Percentiles rank a stretch among this genome's conserved stretches.
phyloP scores from a whole-genome alignment of 1,140 invertebrate genomes.

The Linepithema humile region DNA sequence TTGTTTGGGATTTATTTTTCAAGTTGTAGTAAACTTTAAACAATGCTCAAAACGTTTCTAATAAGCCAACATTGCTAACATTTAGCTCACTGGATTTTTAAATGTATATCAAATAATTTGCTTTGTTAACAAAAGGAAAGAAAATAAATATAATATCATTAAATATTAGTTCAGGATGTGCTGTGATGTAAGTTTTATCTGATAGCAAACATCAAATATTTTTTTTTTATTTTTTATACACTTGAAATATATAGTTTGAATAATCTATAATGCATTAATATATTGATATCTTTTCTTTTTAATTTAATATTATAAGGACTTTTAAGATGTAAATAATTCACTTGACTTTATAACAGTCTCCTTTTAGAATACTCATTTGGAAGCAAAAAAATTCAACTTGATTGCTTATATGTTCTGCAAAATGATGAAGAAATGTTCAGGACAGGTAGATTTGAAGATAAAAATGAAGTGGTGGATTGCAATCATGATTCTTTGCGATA shows the following conservation, averaged over 20 bases:
- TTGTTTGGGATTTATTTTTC: not conserved
- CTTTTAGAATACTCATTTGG: conserved; percentile 77
- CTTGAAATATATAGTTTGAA: not conserved
- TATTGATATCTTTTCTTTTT: not conserved
- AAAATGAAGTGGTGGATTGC: conserved; percentile 88
- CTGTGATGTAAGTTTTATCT: no score
- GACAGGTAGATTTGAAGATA: conserved; percentile 92
- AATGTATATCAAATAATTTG: no score
- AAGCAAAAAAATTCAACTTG: conserved; percentile 85
- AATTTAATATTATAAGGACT: not conserved
- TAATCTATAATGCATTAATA: not conserved
- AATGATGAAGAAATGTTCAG: conserved; percentile 94
- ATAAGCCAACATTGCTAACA: no score
- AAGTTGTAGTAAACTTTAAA: not conserved
- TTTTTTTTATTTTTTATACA: not conserved
- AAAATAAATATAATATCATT: no score
- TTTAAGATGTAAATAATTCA: conserved; percentile 23
- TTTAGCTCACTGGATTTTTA: no score
- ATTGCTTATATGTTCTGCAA: conserved; percentile 93
- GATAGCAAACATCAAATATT: no score
- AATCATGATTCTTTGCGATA: conserved; percentile 80
- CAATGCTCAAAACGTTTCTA: not conserved
- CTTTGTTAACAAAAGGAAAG: no score
- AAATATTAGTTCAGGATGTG: no score
- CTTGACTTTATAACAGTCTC: conserved; percentile 29